Evolutionary conservation across 1,140 invertebrate genomes (phyloP), one percentile per base, ranked within the genome.

Genomic region (Planococcus citri): DNA sequence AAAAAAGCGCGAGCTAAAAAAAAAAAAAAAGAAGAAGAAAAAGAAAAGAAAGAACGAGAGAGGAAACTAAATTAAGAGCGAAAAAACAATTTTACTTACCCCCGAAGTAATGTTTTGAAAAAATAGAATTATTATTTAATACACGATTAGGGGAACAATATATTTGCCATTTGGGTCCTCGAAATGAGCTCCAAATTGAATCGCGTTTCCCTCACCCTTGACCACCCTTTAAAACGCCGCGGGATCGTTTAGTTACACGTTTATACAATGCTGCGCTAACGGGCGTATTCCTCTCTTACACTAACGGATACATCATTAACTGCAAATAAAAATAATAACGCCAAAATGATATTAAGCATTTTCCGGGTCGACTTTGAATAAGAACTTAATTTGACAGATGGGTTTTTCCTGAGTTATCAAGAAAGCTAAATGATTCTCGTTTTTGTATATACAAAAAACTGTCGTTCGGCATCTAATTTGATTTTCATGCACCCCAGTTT

Each of bases 101-200:
- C 60, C 60, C 60, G 60, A 64, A 64, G 60, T 64, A 64, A 64
- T 64, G 60, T 64, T 64, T 64, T 64, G 60, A 64, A 64, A 64
- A 64, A 64, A 64, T 64, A 64, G 60, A 64, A 64, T 64, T 64
- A 64, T 64, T 64, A 64, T 64, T 64, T 64, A 64, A 64, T 64
- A 64, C 60, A 14, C 60, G 60, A 64, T 64, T 64, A 64, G 60
- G 60, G 60, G 60, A 64, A 64, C 60, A 64, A 64, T 64, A 64
- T 64, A 64, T 64, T 64, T 64, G 60, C 60, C 60, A 64, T 64
- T 64, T 64, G 60, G 60, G 60, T 25, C 10, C 60, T 64, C 25
- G 60, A 64, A 64, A 64, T 64, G 60, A 64, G 60, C 60, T 64
- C 20, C 25, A 64, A 64, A 64, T 64, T 64, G 60, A 64, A 64